Evolutionary conservation across 2,888 invertebrate genomes (phyloP).

Genomic region (Macaria notata): DNA sequence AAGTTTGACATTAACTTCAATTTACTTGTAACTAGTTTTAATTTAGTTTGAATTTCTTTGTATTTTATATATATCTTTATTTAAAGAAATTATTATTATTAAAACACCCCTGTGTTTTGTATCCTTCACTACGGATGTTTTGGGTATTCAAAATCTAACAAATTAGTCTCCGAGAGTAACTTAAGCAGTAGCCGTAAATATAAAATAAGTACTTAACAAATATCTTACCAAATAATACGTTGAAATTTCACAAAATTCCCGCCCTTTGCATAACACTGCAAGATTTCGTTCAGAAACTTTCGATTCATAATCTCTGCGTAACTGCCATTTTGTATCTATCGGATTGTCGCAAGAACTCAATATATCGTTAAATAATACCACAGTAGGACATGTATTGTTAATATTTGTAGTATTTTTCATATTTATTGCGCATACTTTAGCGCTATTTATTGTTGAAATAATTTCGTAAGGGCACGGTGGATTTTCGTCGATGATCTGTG

Average conservation of each 20-base stretch:
- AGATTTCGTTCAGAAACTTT: conserved; percentile 33
- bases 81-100: too few relatives aligned
- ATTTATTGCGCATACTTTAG: conserved; percentile 45
- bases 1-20: too few relatives aligned
- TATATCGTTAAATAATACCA: conserved; percentile 43
- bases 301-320: conserved; percentile 33
- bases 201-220: too few relatives aligned
- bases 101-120: too few relatives aligned
- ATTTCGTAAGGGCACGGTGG: conserved; percentile 58
- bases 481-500: conserved; percentile 56
- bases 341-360: conserved; percentile 53
- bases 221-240: conserved; percentile 52
- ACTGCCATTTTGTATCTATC: conserved; percentile 49
- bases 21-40: too few relatives aligned
- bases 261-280: conserved; percentile 46
- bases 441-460: conserved; percentile 42
- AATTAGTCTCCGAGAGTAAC: too few relatives aligned
- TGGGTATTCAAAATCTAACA: too few relatives aligned
- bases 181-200: too few relatives aligned
- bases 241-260: conserved; percentile 51
- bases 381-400: conserved; percentile 37
- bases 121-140: too few relatives aligned
- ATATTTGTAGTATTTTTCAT: conserved; percentile 31
- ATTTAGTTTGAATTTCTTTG: too few relatives aligned
- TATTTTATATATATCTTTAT: too few relatives aligned